Evolutionary conservation across 2,797 vertebrate genomes (phyloP), one percentile per base, ranked within the genome.

Genomic region (Remorina albescens): DNA sequence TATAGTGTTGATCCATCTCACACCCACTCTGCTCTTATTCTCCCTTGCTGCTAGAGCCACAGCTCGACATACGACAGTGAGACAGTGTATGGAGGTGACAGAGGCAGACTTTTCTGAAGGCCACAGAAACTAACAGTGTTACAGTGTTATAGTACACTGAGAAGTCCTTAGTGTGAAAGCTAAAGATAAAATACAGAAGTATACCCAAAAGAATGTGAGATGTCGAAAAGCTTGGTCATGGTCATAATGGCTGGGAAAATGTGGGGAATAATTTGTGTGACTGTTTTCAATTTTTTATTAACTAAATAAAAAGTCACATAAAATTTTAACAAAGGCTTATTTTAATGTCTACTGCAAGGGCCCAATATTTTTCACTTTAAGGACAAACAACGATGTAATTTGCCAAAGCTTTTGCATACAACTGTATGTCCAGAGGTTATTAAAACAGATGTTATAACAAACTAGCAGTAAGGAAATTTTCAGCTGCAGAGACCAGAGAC

Each of bases 1-100:
- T 66, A 58, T 47, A 28, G 64, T 41, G 57, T 51, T 13, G 9
- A 49, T 79, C 73, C 25, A 19, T 84, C 70, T 82, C 58, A 61
- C 67, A 74, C 21, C 74, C 47, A 51, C 57, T 53, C 25, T 47
- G 4, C 41, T 28, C 32, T 44, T 16, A 28, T 59, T 57, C 26
- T 61, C 26, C 4, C n/a, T 42, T 41, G 19, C 47, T 74, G 56
- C 28, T 56, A 76, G 62, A 67, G 69, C 65, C 62, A 58, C 67
- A 73, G 39, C 61, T n/a, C 25, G 53, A 19, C 36, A 50, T 75
- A 47, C 57, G 75, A 64, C 67, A 74, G 42, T 21, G n/a, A 61
- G 49, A 46, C 49, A 53, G 32, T 72, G 55, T 51, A 15, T 62
- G 42, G 51, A 39, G 47, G 49, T 49, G 39, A 71, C 25, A 67